Percentiles rank a stretch among this genome's conserved stretches.
These are phyloP conservation scores for Cossypha heuglini DNA, from an alignment of 2,797 vertebrate species.

Conservation along the genomic window DNA sequence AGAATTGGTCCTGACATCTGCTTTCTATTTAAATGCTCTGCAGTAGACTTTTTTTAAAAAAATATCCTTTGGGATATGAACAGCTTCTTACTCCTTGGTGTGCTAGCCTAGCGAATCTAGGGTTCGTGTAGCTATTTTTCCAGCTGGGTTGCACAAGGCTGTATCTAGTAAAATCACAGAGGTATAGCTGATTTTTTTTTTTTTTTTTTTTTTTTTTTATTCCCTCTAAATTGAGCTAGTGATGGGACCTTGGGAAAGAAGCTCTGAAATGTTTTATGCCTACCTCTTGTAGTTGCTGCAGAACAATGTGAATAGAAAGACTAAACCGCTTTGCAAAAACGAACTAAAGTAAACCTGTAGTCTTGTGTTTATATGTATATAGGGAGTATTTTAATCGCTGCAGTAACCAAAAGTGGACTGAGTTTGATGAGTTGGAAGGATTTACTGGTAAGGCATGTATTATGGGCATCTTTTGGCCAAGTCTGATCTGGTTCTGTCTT, in stretches of 20 bases:
- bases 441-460: slow-evolving; percentile 60
- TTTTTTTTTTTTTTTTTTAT: no score
- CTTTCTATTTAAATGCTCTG: slow-evolving; percentile 67
- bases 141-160: not conserved
- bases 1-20: slow-evolving; percentile 64
- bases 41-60: slow-evolving; percentile 57
- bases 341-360: slow-evolving; percentile 42
- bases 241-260: slow-evolving; percentile 60
- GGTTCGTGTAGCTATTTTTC: not conserved
- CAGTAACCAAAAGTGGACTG: slow-evolving; percentile 75
- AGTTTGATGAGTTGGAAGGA: slow-evolving; percentile 48
- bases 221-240: not conserved
- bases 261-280: slow-evolving; percentile 74
- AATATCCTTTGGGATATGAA: slow-evolving; percentile 57
- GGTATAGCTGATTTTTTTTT: not conserved
- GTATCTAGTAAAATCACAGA: not conserved
- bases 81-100: slow-evolving; percentile 64
- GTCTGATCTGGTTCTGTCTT: slow-evolving; percentile 75
- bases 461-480: slow-evolving; percentile 75
- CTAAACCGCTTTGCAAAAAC: slow-evolving; percentile 69
- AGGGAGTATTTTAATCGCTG: slow-evolving; percentile 64
- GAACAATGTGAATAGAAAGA: slow-evolving; percentile 64
- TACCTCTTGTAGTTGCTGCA: slow-evolving; percentile 80
- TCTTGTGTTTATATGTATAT: slow-evolving; percentile 71
- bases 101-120: not conserved